A percentile compares a stretch with the other conserved stretches of the same genome.
These are phyloP conservation scores for Caenorhabditis imperialis DNA, from an alignment of 2,888 invertebrate genomes.

Conservation along the genomic window DNA sequence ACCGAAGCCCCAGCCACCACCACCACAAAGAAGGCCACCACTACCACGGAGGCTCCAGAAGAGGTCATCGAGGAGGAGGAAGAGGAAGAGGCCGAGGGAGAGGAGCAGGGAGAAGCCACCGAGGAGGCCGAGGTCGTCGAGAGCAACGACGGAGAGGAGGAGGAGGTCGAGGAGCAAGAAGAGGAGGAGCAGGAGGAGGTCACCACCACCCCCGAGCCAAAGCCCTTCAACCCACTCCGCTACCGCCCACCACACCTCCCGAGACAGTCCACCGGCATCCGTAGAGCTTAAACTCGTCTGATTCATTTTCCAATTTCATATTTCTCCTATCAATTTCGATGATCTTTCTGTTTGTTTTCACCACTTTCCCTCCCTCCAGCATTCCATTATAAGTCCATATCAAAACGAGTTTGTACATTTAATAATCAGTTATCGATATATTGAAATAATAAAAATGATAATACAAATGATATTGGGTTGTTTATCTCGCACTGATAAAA, in stretches of 20 bases:
- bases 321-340: conserved; percentile 49
- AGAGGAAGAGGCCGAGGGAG: conserved; percentile 36
- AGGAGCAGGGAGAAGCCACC: conserved; percentile 40
- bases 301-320: neutral
- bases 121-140: conserved; percentile 34
- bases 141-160: conserved; percentile 48
- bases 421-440: too few relatives aligned
- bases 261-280: conserved; percentile 60
- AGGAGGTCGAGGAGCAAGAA: conserved; percentile 48
- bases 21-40: conserved; percentile 34
- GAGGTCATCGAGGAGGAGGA: conserved; percentile 39
- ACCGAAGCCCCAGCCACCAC: conserved; percentile 12
- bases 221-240: conserved; percentile 72
- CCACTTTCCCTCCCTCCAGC: conserved; percentile 32
- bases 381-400: conserved; percentile 41
- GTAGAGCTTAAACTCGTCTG: conserved; percentile 34
- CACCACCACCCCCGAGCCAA: conserved; percentile 49
- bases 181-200: conserved; percentile 43
- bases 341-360: conserved; percentile 28
- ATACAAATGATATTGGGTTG: neutral
- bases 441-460: conserved; percentile 21
- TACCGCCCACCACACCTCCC: conserved; percentile 68
- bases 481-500: too few relatives aligned
- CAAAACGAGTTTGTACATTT: conserved; percentile 56
- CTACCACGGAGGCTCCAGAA: conserved; percentile 22